Evolutionary conservation across 2,797 vertebrate species (phyloP), one percentile per base, ranked within the genome.

Genomic region (Arrhamphus sclerolepis): DNA sequence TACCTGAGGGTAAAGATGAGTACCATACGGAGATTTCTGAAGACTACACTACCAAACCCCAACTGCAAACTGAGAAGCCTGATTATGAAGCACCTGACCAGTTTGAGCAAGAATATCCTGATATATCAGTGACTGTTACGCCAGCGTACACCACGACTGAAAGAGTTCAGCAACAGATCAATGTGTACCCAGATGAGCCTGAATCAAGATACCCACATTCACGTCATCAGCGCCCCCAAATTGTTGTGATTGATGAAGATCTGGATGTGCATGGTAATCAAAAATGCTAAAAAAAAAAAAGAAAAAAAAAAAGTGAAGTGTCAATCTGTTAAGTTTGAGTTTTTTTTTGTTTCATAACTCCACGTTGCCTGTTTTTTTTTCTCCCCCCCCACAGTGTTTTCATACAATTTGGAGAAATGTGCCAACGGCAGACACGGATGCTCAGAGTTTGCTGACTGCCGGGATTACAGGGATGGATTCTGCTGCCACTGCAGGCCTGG

Each of bases 401-500:
- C 88, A 0, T 98, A 98, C 82, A 90, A 92, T 72, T 86, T 89
- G 0, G 91, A 95, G 81, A 95, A 88, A 0, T 97, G 95, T 11
- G 83, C 90, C 65, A 92, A 86, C 87, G 95, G 87, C 86, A 82
- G 91, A 6, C 91, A 94, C 71, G 92, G 91, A 65, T 98, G 97
- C 76, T 96, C 96, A 0, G 70, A 89, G 39, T 95, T 95, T 0
- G 94, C 95, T 0, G 83, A 94, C 56, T 97, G 97, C 86, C 88
- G 34, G 24, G 96, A 98, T 78, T 94, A 95, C 75, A 62, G 84
- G 49, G 72, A 77, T 0, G 96, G 97, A 9, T 97, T 94, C 85
- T 98, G 97, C 78, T 98, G 97, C 87, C 90, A 89, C 28, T 98
- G 97, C 10, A 88, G 89, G 31, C 86, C 93, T 9, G 96, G 96